Evolutionary conservation across 2,113 vertebrate species (phyloP), one percentile per base, ranked within the genome.

Genomic region (Thomomys bottae): DNA sequence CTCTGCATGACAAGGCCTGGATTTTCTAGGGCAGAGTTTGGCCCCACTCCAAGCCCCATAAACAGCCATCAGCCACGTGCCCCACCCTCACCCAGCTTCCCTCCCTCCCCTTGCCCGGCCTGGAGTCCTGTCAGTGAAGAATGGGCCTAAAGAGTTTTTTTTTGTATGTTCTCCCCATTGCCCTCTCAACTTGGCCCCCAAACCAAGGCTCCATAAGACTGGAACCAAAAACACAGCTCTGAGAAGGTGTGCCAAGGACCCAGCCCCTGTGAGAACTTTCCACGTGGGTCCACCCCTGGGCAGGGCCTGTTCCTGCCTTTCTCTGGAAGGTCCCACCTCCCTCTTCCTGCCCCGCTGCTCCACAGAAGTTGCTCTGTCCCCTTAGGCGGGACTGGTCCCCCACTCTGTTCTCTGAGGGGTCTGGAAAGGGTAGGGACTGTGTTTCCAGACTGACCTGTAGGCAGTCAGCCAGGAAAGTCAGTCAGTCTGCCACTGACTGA

Each of bases 161-260:
- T 95, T 96, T 71, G 93, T 80, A 93, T 90, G 90, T 87, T 93
- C 86, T 45, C 87, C 32, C 32, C 21, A 67, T 28, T 54, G 75
- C 92, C 75, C 32, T 42, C 45, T 34, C 54, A 6, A 11, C 2
- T 0, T 26, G 36, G 1, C 63, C 78, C 72, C 67, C 34, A 61
- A 92, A 87, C 76, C 94, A 90, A 92, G 84, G 71, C 81, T 73
- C 59, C 77, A 21, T 84, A 77, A 84, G 84, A 89, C 45, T 24
- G 0, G 6, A 89, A 81, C 89, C 89, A 90, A 79, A 95, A 90
- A 77, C 66, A 32, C 36, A 88, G 83, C 82, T 78, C 88, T 64
- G 92, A 70, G 90, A 59, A 38, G 2, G 15, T 68, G 79, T 34
- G 87, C 68, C 71, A 59, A 34, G 10, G 82, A 57, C 66, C 83